A percentile compares a stretch with the other conserved stretches of the same genome.
Conservation (phyloP, 2,888 invertebrate species). For the Camptogramma bilineatum region DNA sequence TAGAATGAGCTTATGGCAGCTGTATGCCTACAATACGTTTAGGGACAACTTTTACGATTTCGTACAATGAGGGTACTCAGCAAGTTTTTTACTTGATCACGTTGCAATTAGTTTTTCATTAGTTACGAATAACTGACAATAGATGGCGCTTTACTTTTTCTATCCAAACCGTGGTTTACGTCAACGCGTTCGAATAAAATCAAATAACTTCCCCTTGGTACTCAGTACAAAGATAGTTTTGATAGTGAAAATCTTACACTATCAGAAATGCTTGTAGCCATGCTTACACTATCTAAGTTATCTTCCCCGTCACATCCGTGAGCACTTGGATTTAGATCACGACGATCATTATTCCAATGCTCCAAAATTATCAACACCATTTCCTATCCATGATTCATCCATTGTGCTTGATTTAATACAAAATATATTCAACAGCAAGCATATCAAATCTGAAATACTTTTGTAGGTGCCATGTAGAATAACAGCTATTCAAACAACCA, state of each 20-base stretch:
- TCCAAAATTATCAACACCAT: slow-evolving; percentile 7
- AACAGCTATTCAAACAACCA: too few relatives aligned
- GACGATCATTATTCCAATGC: slow-evolving; percentile 14
- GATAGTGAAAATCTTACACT: slow-evolving; percentile 53
- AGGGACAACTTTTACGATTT: slow-evolving; percentile 59
- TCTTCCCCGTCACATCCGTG: not conserved
- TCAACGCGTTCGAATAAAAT: too few relatives aligned
- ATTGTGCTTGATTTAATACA: not conserved
- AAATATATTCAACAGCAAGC: not conserved
- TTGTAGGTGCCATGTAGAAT: not conserved
- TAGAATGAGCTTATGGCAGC: slow-evolving; percentile 76
- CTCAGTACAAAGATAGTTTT: slow-evolving; percentile 49
- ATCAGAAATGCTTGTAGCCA: slow-evolving; percentile 72
- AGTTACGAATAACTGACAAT: too few relatives aligned
- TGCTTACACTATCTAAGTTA: slow-evolving; percentile 39
- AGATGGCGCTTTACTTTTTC: too few relatives aligned
- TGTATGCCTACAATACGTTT: slow-evolving; percentile 66
- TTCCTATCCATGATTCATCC: slow-evolving; percentile 1
- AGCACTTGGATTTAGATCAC: slow-evolving; percentile 5
- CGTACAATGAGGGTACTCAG: slow-evolving; percentile 42
- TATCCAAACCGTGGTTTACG: too few relatives aligned
- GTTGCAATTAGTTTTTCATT: too few relatives aligned
- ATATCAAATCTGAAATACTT: not conserved
- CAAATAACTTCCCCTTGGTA: not conserved
- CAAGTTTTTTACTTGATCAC: too few relatives aligned